Evolutionary conservation across 2,888 invertebrate species (phyloP).

Genomic region (Argyresthia goedartella): DNA sequence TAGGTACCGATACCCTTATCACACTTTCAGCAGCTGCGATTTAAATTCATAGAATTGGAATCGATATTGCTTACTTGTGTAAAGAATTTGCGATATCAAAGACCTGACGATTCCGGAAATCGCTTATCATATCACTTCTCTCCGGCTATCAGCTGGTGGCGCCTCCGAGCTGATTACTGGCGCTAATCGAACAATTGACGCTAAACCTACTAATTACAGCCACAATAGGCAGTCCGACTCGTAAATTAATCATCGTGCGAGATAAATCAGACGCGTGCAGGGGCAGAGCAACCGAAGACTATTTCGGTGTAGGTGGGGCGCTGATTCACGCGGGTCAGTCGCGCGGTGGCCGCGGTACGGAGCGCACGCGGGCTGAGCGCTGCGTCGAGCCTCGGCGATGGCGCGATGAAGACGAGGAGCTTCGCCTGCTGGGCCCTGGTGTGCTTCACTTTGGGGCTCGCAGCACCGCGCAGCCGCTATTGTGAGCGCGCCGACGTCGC

Average conservation of each 20-base stretch:
- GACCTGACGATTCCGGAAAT: too few species aligned
- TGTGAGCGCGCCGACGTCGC: conserved; percentile 68
- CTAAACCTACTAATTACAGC: conserved; percentile 38
- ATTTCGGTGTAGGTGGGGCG: conserved; percentile 54
- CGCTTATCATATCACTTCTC: not conserved
- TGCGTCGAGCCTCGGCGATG: conserved; percentile 49
- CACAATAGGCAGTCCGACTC: conserved; percentile 27
- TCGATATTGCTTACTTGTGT: too few species aligned
- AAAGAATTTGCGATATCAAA: too few species aligned
- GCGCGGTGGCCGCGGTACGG: conserved; percentile 59
- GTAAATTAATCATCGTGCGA: conserved; percentile 52
- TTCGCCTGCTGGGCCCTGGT: conserved; percentile 59
- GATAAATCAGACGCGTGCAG: conserved; percentile 17
- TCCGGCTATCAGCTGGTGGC: conserved; percentile 6
- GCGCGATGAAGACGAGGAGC: conserved; percentile 63
- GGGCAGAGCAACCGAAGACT: conserved; percentile 23
- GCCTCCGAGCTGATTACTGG: conserved; percentile 15
- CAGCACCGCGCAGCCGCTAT: conserved; percentile 54
- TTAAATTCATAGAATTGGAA: too few species aligned
- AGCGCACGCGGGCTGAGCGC: conserved; percentile 29
- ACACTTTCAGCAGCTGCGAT: too few species aligned
- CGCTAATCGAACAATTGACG: conserved; percentile 26
- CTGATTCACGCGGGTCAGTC: conserved; percentile 44
- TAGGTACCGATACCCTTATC: too few species aligned
- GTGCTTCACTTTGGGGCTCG: conserved; percentile 41